phyloP scores from a whole-genome alignment of 1,140 invertebrate genomes.

The Eurytemora carolleeae region DNA sequence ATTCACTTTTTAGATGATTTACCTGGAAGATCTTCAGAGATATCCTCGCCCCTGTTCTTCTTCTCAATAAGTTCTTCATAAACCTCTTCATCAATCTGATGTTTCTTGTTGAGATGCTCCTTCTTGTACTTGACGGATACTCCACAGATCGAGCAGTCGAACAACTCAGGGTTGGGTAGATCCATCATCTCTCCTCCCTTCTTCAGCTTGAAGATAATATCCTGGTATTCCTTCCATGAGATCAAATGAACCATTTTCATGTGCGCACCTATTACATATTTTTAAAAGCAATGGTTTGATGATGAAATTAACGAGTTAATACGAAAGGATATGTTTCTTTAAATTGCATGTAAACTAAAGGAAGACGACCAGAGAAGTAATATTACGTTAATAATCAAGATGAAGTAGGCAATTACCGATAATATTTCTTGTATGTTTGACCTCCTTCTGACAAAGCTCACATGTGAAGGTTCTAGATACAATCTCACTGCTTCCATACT shows the following conservation, averaged over 20 bases:
- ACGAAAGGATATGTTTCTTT: too few species aligned
- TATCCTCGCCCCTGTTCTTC: slow-evolving; percentile 4
- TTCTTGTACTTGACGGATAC: slow-evolving; percentile 7
- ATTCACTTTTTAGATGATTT: too few species aligned
- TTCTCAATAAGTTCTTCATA: slow-evolving; percentile 10
- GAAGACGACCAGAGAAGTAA: too few species aligned
- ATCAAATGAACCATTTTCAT: slow-evolving; percentile 15
- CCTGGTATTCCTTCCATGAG: slow-evolving; percentile 15
- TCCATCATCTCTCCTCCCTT: slow-evolving; percentile 1
- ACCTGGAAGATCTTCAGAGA: background rate
- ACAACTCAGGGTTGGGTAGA: background rate
- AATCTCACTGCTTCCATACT: slow-evolving; percentile 7
- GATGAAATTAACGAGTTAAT: too few species aligned
- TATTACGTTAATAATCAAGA: too few species aligned
- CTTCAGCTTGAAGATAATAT: slow-evolving; percentile 3
- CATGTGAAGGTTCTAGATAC: slow-evolving; percentile 7
- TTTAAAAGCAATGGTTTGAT: too few species aligned
- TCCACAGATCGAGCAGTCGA: slow-evolving; percentile 11
- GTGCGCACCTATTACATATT: slow-evolving; percentile 1
- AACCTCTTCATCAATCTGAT: slow-evolving; percentile 11
- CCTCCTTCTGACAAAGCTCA: slow-evolving; percentile 12
- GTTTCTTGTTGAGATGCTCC: slow-evolving; percentile 13
- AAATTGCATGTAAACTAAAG: too few species aligned
- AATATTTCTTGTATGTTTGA: slow-evolving; percentile 11
- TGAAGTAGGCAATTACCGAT: too few species aligned